Percentiles rank a stretch among this genome's conserved stretches.
Evolutionary conservation across 1,140 invertebrate species (phyloP).

Genomic region (Reticulitermes speratus): DNA sequence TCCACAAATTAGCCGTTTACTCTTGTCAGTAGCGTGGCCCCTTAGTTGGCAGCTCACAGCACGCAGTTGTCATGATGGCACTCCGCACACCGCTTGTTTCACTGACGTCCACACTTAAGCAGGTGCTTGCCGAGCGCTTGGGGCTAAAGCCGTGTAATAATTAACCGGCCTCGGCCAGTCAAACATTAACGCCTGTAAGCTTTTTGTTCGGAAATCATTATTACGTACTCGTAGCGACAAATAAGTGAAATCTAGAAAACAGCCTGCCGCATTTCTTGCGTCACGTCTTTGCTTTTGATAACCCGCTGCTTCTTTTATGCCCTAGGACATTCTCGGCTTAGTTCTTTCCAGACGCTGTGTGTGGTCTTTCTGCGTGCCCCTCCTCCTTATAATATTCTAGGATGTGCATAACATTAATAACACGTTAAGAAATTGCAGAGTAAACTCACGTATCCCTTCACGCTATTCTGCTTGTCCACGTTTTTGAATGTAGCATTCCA

Average conservation of each 20-base stretch:
- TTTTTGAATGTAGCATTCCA: conserved; percentile 3
- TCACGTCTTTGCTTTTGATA: no score
- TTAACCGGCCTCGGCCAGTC: not conserved
- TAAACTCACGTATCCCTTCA: conserved; percentile 22
- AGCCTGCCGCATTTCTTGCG: no score
- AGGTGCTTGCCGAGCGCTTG: not conserved
- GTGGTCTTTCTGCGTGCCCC: not conserved
- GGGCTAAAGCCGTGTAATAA: not conserved
- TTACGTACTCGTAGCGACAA: not conserved
- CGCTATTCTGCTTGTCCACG: not conserved
- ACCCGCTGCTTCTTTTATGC: not conserved
- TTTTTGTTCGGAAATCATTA: not conserved
- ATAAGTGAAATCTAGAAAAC: not conserved
- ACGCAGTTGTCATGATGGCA: not conserved
- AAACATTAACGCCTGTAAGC: not conserved
- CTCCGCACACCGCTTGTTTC: not conserved
- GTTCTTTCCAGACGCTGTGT: conserved; percentile 23
- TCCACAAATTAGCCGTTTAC: no score
- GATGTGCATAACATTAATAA: conserved; percentile 32
- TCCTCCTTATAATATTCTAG: conserved; percentile 17
- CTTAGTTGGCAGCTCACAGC: no score
- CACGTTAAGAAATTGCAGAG: conserved; percentile 32
- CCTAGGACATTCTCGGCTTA: not conserved
- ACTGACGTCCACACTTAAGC: not conserved
- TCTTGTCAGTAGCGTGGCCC: no score